Conservation (phyloP, 2,888 invertebrate species). For the Drosophila sordidapex region DNA sequence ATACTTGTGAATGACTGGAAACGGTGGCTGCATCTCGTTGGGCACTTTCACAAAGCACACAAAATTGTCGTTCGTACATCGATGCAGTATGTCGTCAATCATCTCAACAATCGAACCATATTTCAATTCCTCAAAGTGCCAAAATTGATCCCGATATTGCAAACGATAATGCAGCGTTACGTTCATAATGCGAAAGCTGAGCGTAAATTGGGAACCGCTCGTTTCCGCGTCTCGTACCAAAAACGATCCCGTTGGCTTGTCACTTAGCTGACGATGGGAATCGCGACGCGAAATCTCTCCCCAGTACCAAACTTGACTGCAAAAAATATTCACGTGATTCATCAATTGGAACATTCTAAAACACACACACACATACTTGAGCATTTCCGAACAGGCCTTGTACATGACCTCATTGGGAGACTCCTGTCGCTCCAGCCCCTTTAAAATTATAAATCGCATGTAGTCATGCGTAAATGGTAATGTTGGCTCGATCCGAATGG, state of each 20-base stretch:
- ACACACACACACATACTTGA: slow-evolving; percentile 70
- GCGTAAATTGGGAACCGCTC: slow-evolving; percentile 88
- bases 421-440: slow-evolving; percentile 80
- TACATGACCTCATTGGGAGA: slow-evolving; percentile 82
- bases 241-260: slow-evolving; percentile 91
- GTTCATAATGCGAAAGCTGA: slow-evolving; percentile 90
- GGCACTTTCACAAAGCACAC: slow-evolving; percentile 90
- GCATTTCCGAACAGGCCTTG: slow-evolving; percentile 84
- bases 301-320: slow-evolving; percentile 91
- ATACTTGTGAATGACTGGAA: slow-evolving; percentile 90
- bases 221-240: slow-evolving; percentile 91
- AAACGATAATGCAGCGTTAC: slow-evolving; percentile 91
- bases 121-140: slow-evolving; percentile 84
- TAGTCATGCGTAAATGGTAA: slow-evolving; percentile 80
- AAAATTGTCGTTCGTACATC: slow-evolving; percentile 88
- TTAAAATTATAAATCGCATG: slow-evolving; percentile 79
- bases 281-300: slow-evolving; percentile 90
- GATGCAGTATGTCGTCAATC: slow-evolving; percentile 90
- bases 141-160: slow-evolving; percentile 87
- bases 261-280: slow-evolving; percentile 89
- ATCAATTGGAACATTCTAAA: slow-evolving; percentile 9
- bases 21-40: slow-evolving; percentile 88
- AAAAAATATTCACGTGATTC: slow-evolving; percentile 39
- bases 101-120: slow-evolving; percentile 88
- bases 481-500: slow-evolving; percentile 74